Conservation (phyloP, 1,140 invertebrate species). For the Pantala flavescens region DNA sequence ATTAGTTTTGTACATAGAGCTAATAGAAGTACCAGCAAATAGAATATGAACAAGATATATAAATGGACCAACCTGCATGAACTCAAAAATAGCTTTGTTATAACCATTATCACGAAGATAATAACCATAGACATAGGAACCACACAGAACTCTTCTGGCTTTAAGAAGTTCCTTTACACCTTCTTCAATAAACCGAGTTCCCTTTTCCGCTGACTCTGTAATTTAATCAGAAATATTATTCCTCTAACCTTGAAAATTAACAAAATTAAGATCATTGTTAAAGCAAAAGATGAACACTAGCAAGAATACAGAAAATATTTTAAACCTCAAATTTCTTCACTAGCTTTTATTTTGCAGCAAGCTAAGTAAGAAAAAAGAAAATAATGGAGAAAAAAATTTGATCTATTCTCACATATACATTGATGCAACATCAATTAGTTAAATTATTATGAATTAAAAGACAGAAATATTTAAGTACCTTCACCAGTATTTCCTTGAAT, state of each 20-base stretch:
- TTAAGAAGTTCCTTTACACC: slow-evolving; percentile 52
- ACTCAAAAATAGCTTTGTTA: slow-evolving; percentile 59
- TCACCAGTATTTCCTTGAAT: slow-evolving; percentile 28
- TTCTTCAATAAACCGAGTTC: slow-evolving; percentile 50
- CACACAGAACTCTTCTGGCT: slow-evolving; percentile 51
- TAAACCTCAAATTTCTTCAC: too few species aligned
- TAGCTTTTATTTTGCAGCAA: too few species aligned
- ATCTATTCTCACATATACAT: too few species aligned
- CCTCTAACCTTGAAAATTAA: slow-evolving; percentile 7
- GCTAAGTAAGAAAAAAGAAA: too few species aligned
- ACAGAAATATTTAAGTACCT: slow-evolving; percentile 25
- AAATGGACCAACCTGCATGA: slow-evolving; percentile 47
- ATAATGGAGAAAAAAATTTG: too few species aligned
- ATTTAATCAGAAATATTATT: slow-evolving; percentile 18
- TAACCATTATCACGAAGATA: slow-evolving; percentile 54
- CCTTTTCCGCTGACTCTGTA: slow-evolving; percentile 32
- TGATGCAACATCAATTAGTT: too few species aligned
- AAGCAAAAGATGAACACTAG: too few species aligned
- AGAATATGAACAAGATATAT: too few species aligned
- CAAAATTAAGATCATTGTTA: neutral
- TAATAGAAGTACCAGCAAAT: too few species aligned
- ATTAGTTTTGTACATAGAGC: too few species aligned
- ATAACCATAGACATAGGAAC: slow-evolving; percentile 57
- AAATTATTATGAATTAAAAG: too few species aligned
- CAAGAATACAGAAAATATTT: too few species aligned